A percentile compares a stretch with the other conserved stretches of the same genome.
phyloP scores from a whole-genome alignment of 2,797 vertebrate genomes.

The Chelidonichthys spinosus region DNA sequence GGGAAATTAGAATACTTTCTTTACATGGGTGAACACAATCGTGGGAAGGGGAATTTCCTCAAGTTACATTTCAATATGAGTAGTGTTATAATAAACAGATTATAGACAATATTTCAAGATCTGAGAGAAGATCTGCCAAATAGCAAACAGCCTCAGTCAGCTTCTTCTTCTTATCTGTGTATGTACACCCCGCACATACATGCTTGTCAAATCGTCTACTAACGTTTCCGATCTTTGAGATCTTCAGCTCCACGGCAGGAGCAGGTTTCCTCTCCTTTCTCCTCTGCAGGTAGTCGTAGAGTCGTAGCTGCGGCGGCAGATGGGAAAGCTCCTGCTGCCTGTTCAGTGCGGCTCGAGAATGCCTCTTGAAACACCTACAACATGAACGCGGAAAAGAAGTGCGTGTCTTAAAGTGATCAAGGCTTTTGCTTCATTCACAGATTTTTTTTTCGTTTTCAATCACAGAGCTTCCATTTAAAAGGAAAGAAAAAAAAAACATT shows the following conservation, averaged over 20 bases:
- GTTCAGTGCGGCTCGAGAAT: conserved; percentile 93
- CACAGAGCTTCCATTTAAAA: conserved; percentile 1
- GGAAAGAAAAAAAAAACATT: background rate
- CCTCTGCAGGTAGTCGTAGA: conserved; percentile 96
- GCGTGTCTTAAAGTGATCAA: background rate
- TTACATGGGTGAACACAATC: background rate
- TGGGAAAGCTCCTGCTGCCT: conserved; percentile 94
- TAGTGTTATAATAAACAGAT: background rate
- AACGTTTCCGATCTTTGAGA: conserved; percentile 98
- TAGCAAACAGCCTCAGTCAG: background rate
- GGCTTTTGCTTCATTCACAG: conserved; percentile 2
- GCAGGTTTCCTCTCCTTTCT: conserved; percentile 93
- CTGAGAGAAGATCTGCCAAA: background rate
- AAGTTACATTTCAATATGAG: conserved; percentile 9
- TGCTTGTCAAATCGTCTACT: conserved; percentile 41
- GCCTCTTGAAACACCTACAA: conserved; percentile 93
- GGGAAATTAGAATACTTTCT: background rate
- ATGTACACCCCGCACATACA: background rate
- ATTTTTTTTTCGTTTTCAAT: background rate
- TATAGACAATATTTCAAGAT: background rate
- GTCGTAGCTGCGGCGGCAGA: conserved; percentile 91
- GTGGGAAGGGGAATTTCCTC: background rate
- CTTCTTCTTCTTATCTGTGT: background rate
- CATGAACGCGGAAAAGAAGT: conserved; percentile 19
- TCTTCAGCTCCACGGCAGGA: conserved; percentile 95